Percentiles rank a stretch among this genome's conserved stretches.
These are phyloP conservation scores for Syngnathus scovelli DNA, from an alignment of 2,113 vertebrate genomes.

Conservation along the genomic window DNA sequence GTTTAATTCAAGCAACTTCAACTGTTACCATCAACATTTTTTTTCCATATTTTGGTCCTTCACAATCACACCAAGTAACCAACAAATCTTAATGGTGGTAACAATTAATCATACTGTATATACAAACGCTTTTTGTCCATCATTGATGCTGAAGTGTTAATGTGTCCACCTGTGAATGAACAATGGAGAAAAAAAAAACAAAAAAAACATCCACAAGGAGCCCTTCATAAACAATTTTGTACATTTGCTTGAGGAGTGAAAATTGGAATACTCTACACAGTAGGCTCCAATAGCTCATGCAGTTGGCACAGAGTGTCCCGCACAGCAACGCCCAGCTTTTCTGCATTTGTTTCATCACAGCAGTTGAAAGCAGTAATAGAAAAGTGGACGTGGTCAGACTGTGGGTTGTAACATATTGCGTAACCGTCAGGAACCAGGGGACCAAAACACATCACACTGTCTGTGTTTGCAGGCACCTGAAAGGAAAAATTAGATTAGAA, in stretches of 20 bases:
- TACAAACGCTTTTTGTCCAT: constrained; percentile 8
- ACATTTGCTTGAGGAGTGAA: not conserved
- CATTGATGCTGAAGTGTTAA: constrained; percentile 39
- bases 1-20: constrained; percentile 7
- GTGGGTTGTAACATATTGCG: constrained; percentile 80
- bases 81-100: not conserved
- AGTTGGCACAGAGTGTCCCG: constrained; percentile 67
- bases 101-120: constrained; percentile 1
- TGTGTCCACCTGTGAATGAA: not conserved
- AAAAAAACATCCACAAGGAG: not conserved
- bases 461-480: constrained; percentile 74
- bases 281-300: constrained; percentile 67
- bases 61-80: not conserved
- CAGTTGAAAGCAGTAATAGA: constrained; percentile 80
- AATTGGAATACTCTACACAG: constrained; percentile 39
- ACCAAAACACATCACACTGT: constrained; percentile 82
- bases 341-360: constrained; percentile 77
- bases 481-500: not conserved
- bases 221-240: constrained; percentile 5
- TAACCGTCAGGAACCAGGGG: constrained; percentile 80
- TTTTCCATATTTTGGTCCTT: not conserved
- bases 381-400: constrained; percentile 74
- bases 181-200: constrained; percentile 14
- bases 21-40: constrained; percentile 3
- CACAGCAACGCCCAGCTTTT: constrained; percentile 65